A percentile compares a stretch with the other conserved stretches of the same genome.
Conservation (phyloP, 2,113 vertebrate genomes). For the Toxotes jaculatrix region DNA sequence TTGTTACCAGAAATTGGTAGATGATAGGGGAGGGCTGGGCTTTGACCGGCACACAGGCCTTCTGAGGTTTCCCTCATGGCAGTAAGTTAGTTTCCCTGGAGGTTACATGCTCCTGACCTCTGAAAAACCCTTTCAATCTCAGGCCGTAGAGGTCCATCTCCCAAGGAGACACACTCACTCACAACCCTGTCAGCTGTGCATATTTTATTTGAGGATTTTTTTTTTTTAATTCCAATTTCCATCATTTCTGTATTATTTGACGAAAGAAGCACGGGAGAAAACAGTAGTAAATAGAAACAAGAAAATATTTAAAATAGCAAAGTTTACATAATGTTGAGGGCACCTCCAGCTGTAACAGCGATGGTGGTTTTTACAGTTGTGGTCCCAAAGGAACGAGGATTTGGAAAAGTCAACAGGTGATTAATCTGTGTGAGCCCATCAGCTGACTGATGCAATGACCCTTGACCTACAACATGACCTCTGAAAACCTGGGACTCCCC, state of each 20-base stretch:
- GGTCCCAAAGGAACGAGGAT: constrained; percentile 18
- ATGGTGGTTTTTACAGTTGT: constrained; percentile 29
- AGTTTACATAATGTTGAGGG: not conserved
- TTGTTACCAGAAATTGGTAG: constrained; percentile 8
- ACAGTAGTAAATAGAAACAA: not conserved
- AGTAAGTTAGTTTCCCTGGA: constrained; percentile 28
- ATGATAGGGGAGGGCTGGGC: constrained; percentile 14
- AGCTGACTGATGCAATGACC: constrained; percentile 50
- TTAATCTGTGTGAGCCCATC: constrained; percentile 41
- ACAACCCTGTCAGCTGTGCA: not conserved
- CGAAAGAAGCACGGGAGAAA: not conserved
- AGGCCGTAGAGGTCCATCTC: constrained; percentile 15
- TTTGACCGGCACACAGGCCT: constrained; percentile 21
- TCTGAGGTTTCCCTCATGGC: constrained; percentile 36
- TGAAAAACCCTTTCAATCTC: constrained; percentile 27
- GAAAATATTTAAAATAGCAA: not conserved
- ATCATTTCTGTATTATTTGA: not conserved
- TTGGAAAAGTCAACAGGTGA: constrained; percentile 60
- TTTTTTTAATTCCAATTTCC: not conserved
- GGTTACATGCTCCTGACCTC: constrained; percentile 49
- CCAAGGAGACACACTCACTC: not conserved
- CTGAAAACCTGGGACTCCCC: not conserved
- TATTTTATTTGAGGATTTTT: no score
- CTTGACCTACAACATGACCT: constrained; percentile 58
- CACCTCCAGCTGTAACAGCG: constrained; percentile 1